Conservation (phyloP, 2,797 vertebrate species). For the Coilia nasus region DNA sequence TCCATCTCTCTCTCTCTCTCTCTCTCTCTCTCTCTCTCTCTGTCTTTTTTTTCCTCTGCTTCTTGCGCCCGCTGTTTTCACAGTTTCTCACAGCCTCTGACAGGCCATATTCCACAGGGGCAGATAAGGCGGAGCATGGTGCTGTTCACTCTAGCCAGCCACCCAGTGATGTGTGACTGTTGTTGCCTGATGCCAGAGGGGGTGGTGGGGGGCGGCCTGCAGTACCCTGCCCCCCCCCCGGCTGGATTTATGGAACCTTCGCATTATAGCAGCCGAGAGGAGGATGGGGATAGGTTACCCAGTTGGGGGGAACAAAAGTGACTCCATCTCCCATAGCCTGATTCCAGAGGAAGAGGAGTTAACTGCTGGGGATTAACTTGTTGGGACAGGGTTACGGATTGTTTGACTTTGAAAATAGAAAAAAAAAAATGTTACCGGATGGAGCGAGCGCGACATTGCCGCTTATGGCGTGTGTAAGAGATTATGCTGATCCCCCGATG, state of each 20-base stretch:
- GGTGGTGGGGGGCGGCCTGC: neutral
- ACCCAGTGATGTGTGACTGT: constrained; percentile 21
- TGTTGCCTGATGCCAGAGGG: constrained; percentile 4
- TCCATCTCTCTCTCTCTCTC: neutral
- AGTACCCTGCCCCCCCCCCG: too few species aligned
- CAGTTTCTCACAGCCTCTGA: constrained; percentile 19
- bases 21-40: neutral
- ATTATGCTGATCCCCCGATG: neutral
- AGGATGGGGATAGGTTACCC: constrained; percentile 5
- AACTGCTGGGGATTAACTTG: constrained; percentile 71
- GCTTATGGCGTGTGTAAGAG: constrained; percentile 35
- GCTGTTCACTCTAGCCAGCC: constrained; percentile 13
- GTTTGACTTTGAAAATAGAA: constrained; percentile 62
- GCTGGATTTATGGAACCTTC: neutral
- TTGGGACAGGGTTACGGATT: constrained; percentile 70
- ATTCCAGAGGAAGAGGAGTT: constrained; percentile 62
- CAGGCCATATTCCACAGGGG: constrained; percentile 1
- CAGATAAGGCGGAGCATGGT: constrained; percentile 13
- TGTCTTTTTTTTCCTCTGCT: neutral
- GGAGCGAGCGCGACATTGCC: neutral
- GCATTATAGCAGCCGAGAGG: neutral
- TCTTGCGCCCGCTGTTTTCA: neutral
- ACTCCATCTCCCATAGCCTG: constrained; percentile 40
- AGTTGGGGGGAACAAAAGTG: constrained; percentile 18
- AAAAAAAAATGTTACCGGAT: constrained; percentile 56